Evolutionary conservation across 2,113 vertebrate species (phyloP).

Genomic region (Odontesthes bonariensis): DNA sequence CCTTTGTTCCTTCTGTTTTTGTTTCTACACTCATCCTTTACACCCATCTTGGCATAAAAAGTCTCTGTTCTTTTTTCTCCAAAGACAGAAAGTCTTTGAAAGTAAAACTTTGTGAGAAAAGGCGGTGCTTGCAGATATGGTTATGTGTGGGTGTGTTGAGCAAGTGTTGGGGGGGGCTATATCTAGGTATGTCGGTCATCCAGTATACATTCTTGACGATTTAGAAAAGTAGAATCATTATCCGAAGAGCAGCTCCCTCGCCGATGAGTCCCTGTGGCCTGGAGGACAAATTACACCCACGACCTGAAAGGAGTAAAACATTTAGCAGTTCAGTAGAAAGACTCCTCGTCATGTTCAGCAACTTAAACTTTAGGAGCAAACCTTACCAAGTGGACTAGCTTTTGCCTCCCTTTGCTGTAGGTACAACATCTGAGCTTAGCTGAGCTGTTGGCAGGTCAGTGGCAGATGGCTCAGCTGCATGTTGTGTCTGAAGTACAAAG

Average conservation of each 20-base stretch:
- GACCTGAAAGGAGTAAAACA: slow-evolving; percentile 59
- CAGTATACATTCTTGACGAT: slow-evolving; percentile 65
- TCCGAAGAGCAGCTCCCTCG: slow-evolving; percentile 64
- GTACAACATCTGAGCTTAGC: slow-evolving; percentile 72
- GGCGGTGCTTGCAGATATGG: slow-evolving; percentile 29
- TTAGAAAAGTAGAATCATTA: slow-evolving; percentile 67
- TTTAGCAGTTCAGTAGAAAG: slow-evolving; percentile 5
- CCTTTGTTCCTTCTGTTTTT: neutral
- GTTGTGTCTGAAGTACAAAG: slow-evolving; percentile 67
- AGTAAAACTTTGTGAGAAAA: slow-evolving; percentile 50
- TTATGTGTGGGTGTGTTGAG: neutral
- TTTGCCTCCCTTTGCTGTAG: slow-evolving; percentile 73
- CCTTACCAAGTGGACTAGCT: slow-evolving; percentile 68
- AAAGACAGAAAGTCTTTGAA: slow-evolving; percentile 30
- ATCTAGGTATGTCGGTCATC: slow-evolving; percentile 43
- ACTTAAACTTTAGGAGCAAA: neutral
- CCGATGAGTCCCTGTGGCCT: slow-evolving; percentile 29
- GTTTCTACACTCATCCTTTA: neutral
- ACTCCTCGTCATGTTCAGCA: neutral
- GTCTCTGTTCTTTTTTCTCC: slow-evolving; percentile 14
- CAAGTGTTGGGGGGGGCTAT: slow-evolving; percentile 5
- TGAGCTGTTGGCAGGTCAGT: slow-evolving; percentile 47
- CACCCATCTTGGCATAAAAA: neutral
- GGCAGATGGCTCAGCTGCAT: slow-evolving; percentile 57
- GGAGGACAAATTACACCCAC: slow-evolving; percentile 32